phyloP scores from a whole-genome alignment of 2,888 invertebrate genomes.

The Nudaria mundana region DNA sequence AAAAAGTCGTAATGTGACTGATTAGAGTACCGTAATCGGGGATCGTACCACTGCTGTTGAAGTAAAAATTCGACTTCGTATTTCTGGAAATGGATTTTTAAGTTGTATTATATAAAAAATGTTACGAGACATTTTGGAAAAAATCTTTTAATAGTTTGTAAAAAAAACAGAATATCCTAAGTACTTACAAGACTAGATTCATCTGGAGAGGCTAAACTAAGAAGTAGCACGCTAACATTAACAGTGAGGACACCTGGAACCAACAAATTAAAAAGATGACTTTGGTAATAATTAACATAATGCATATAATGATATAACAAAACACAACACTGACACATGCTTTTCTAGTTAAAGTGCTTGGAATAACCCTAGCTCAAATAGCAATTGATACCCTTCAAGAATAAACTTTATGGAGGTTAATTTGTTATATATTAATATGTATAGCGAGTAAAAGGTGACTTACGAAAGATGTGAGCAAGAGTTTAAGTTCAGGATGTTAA shows the following conservation, averaged over 20 bases:
- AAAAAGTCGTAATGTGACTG: conserved; percentile 93
- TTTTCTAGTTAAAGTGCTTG: conserved; percentile 38
- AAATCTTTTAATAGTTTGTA: conserved; percentile 5
- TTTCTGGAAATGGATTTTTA: conserved; percentile 84
- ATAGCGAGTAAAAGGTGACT: neutral
- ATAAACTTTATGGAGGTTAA: neutral
- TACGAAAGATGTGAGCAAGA: too few species aligned
- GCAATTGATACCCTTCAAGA: neutral
- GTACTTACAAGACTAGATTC: conserved; percentile 96
- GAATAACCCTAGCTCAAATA: conserved; percentile 12
- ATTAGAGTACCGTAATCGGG: conserved; percentile 93
- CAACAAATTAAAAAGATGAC: conserved; percentile 29
- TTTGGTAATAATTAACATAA: conserved; percentile 6
- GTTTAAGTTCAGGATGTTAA: too few species aligned
- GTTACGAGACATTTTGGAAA: conserved; percentile 7
- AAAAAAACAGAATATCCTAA: conserved; percentile 7
- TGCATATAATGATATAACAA: conserved; percentile 8
- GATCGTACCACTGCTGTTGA: conserved; percentile 97
- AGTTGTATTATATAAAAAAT: neutral
- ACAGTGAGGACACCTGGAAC: conserved; percentile 94
- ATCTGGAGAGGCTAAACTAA: conserved; percentile 97
- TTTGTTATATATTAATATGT: neutral
- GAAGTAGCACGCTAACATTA: conserved; percentile 95
- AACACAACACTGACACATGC: conserved; percentile 46
- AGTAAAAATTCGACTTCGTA: conserved; percentile 97